Percentiles rank a stretch among this genome's conserved stretches.
phyloP scores from a whole-genome alignment of 2,888 invertebrate species.

The Sphaerophoria rueppellii region DNA sequence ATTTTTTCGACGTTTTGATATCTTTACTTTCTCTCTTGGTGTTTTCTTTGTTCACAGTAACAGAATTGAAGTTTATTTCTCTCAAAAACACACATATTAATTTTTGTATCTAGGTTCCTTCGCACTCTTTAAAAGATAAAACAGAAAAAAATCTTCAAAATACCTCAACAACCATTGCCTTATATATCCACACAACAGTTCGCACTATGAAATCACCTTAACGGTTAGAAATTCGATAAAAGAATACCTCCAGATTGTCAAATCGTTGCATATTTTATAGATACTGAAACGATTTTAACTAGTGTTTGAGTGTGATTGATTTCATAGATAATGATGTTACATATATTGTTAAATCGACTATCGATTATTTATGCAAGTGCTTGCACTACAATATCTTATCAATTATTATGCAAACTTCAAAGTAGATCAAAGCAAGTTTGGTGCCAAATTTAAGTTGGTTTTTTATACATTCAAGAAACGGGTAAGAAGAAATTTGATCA shows the following conservation, averaged over 20 bases:
- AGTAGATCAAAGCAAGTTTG: too few species aligned
- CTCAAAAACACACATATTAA: too few species aligned
- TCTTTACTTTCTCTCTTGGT: too few species aligned
- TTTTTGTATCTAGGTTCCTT: too few species aligned
- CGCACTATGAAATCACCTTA: neutral
- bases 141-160: neutral
- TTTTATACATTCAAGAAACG: too few species aligned
- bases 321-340: constrained; percentile 20
- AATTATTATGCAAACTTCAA: too few species aligned
- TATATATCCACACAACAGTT: neutral
- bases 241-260: constrained; percentile 21
- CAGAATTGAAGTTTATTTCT: too few species aligned
- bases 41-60: too few species aligned
- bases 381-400: too few species aligned
- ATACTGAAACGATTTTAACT: constrained; percentile 3
- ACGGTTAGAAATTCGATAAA: neutral
- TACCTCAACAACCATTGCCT: neutral
- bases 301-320: neutral
- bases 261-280: constrained; percentile 10
- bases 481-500: too few species aligned
- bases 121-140: neutral
- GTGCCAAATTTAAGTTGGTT: too few species aligned
- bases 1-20: too few species aligned
- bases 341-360: constrained; percentile 1
- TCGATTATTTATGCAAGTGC: neutral